phyloP scores from a whole-genome alignment of 2,888 invertebrate genomes.

The Ligdia adustata region DNA sequence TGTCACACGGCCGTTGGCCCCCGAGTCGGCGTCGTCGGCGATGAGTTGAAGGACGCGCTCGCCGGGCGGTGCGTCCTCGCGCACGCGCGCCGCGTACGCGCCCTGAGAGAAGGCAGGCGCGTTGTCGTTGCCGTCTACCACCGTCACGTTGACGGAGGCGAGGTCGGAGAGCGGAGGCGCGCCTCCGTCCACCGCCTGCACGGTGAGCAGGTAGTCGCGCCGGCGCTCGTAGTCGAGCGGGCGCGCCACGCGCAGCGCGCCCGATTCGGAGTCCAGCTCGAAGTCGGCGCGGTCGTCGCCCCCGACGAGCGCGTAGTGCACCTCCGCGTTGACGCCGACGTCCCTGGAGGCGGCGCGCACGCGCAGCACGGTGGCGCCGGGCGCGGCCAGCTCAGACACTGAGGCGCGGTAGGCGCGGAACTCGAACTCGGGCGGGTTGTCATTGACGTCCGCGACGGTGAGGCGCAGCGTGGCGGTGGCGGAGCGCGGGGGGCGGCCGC shows the following conservation, averaged over 20 bases:
- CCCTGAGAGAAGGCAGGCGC: slow-evolving; percentile 91
- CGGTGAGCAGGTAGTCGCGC: slow-evolving; percentile 92
- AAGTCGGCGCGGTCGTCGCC: slow-evolving; percentile 96
- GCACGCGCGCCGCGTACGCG: slow-evolving; percentile 89
- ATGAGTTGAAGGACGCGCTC: slow-evolving; percentile 89
- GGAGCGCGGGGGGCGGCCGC: slow-evolving; percentile 89
- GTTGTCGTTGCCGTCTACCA: slow-evolving; percentile 95
- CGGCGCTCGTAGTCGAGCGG: slow-evolving; percentile 95
- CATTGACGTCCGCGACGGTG: slow-evolving; percentile 95
- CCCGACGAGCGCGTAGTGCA: slow-evolving; percentile 93
- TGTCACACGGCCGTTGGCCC: slow-evolving; percentile 89
- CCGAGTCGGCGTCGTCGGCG: slow-evolving; percentile 94
- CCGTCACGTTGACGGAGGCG: slow-evolving; percentile 93
- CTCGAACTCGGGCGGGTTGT: slow-evolving; percentile 98
- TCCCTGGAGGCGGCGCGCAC: slow-evolving; percentile 97
- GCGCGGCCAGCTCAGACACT: slow-evolving; percentile 90
- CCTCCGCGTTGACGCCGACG: slow-evolving; percentile 96
- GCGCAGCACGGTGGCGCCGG: slow-evolving; percentile 91
- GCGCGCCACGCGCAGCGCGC: slow-evolving; percentile 90
- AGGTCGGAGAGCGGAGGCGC: slow-evolving; percentile 94
- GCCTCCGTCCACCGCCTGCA: slow-evolving; percentile 96
- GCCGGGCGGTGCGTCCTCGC: slow-evolving; percentile 90
- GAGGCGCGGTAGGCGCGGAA: slow-evolving; percentile 90
- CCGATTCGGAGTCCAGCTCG: slow-evolving; percentile 88
- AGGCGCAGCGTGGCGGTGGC: slow-evolving; percentile 88